phyloP scores from a whole-genome alignment of 2,888 invertebrate species.

The Drymonia ruficornis region DNA sequence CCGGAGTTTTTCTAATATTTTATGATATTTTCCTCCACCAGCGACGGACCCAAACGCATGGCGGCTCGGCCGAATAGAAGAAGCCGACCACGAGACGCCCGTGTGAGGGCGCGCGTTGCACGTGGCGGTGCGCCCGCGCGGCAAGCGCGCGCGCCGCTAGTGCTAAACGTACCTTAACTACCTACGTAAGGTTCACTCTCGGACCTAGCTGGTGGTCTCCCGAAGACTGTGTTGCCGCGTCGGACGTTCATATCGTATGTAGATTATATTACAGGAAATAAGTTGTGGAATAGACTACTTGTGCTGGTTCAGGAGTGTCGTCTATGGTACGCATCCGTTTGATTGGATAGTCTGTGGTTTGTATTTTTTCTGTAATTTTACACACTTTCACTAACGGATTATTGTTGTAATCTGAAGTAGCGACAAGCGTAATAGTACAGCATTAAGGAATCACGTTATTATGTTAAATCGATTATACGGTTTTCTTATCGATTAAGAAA shows the following conservation, averaged over 20 bases:
- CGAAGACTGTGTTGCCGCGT: neutral
- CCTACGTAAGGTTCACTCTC: neutral
- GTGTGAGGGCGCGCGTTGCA: constrained; percentile 86
- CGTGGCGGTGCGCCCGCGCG: constrained; percentile 60
- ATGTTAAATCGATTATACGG: constrained; percentile 12
- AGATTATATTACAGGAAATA: constrained; percentile 32
- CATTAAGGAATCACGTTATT: neutral
- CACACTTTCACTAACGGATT: constrained; percentile 32
- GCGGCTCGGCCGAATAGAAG: constrained; percentile 92
- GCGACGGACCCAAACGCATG: constrained; percentile 92
- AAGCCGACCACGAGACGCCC: constrained; percentile 92
- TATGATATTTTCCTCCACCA: constrained; percentile 43
- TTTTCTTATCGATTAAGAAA: constrained; percentile 7
- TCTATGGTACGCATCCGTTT: constrained; percentile 10
- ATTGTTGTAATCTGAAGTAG: constrained; percentile 28
- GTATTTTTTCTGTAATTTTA: neutral
- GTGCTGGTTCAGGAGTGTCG: constrained; percentile 15
- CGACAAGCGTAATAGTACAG: constrained; percentile 14
- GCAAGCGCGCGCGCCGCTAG: constrained; percentile 43
- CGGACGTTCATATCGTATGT: constrained; percentile 27
- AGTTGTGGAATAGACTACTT: constrained; percentile 17
- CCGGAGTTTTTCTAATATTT: too few species aligned
- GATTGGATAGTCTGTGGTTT: constrained; percentile 25
- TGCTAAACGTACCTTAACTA: constrained; percentile 3
- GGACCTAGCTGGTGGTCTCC: neutral